These are phyloP conservation scores for Phataginus tricuspis DNA, from an alignment of 2,797 vertebrate genomes.

Conservation along the genomic window DNA sequence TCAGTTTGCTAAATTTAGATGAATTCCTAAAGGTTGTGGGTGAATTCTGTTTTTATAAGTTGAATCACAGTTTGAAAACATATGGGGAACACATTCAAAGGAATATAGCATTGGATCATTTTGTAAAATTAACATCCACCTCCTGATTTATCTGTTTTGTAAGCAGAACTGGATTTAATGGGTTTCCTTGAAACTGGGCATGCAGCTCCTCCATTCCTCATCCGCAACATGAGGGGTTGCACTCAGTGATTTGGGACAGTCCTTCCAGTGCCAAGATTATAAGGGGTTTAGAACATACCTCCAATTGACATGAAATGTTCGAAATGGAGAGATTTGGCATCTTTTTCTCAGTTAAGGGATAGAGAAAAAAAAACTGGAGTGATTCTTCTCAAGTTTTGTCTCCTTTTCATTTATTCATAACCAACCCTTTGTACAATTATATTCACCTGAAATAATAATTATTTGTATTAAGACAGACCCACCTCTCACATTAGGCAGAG, in stretches of 20 bases:
- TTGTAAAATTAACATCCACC: constrained; percentile 32
- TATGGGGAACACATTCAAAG: constrained; percentile 30
- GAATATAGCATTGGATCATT: neutral
- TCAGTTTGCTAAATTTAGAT: constrained; percentile 26
- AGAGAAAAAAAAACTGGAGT: neutral
- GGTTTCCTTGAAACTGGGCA: neutral
- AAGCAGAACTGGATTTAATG: neutral
- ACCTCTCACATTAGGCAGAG: neutral
- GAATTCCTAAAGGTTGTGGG: constrained; percentile 8
- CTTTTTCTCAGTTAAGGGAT: neutral
- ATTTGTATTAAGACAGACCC: neutral
- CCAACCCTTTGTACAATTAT: neutral
- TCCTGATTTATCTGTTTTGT: neutral
- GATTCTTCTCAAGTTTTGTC: neutral
- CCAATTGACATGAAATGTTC: neutral
- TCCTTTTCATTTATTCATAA: neutral
- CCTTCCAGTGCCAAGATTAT: neutral
- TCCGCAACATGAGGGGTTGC: neutral
- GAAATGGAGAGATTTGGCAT: neutral
- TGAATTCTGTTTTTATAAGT: constrained; percentile 5
- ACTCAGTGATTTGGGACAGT: neutral
- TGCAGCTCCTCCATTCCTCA: neutral
- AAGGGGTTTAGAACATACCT: neutral
- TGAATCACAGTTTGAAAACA: constrained; percentile 40
- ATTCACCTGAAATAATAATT: neutral